These are phyloP conservation scores for Actinia tenebrosa DNA, from an alignment of 64 coral and sea anemone genomes.

Conservation along the genomic window DNA sequence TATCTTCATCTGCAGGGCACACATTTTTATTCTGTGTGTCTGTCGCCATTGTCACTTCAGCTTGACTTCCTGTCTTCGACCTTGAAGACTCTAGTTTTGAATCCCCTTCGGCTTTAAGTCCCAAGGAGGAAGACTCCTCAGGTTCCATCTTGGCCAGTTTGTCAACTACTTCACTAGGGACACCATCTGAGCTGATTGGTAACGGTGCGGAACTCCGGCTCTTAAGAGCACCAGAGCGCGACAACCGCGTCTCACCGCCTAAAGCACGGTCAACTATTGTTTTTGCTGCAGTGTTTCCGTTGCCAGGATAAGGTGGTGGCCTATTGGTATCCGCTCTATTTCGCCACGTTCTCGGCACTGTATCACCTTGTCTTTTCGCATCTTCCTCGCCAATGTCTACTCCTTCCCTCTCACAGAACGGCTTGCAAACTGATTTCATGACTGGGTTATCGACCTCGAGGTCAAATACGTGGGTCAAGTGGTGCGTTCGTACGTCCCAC, in stretches of 20 bases:
- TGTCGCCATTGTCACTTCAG: neutral
- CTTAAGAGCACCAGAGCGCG: slow-evolving; percentile 5
- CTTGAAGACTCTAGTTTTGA: neutral
- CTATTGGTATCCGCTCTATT: neutral
- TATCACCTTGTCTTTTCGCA: slow-evolving; percentile 1
- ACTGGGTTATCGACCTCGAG: slow-evolving; percentile 60
- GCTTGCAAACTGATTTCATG: slow-evolving; percentile 44
- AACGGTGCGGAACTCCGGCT: neutral
- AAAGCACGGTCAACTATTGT: slow-evolving; percentile 3
- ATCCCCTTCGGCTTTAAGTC: neutral
- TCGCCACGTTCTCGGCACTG: neutral
- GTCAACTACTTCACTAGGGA: neutral
- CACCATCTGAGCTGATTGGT: neutral
- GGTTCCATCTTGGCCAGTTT: neutral
- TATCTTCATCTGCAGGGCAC: neutral
- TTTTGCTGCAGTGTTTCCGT: neutral
- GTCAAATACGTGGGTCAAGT: slow-evolving; percentile 73
- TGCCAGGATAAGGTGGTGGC: slow-evolving; percentile 20
- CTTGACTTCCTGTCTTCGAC: no score
- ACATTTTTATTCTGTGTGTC: neutral
- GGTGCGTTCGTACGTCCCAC: slow-evolving; percentile 61
- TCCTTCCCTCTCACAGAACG: neutral
- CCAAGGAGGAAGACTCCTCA: neutral
- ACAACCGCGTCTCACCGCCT: neutral
- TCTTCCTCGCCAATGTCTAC: slow-evolving; percentile 23